Evolutionary conservation across 2,113 vertebrate genomes (phyloP).

Genomic region (Haemorhous mexicanus): DNA sequence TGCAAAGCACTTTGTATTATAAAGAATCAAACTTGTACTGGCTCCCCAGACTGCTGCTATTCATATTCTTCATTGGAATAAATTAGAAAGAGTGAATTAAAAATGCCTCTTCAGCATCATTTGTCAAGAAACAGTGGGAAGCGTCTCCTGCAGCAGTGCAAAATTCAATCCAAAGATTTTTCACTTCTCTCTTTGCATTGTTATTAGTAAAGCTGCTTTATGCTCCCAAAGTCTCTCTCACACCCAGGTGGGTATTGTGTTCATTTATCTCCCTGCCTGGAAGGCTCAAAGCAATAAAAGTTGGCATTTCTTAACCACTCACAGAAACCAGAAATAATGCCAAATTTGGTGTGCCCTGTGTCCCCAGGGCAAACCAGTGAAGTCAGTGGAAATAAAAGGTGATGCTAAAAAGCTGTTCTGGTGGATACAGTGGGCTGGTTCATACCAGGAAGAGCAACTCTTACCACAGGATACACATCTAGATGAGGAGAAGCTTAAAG

Average conservation of each 20-base stretch:
- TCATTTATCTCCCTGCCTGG: background rate
- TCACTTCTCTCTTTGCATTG: background rate
- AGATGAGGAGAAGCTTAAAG: background rate
- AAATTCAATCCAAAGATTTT: background rate
- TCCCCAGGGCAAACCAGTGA: background rate
- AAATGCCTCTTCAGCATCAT: background rate
- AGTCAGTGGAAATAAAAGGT: background rate
- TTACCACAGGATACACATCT: background rate
- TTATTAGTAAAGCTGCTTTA: background rate
- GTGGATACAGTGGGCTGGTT: background rate
- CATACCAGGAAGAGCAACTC: background rate
- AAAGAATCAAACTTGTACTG: background rate
- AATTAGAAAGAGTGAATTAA: background rate
- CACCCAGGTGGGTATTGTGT: background rate
- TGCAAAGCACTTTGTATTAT: background rate
- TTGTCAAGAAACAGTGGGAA: background rate
- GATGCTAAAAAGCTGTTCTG: background rate
- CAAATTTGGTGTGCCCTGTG: background rate
- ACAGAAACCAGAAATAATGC: background rate
- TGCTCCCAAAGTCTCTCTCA: background rate
- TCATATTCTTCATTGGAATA: background rate
- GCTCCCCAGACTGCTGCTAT: background rate
- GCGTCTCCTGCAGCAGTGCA: background rate
- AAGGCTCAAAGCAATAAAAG: background rate
- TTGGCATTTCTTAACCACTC: background rate